phyloP scores from a whole-genome alignment of 53 echinoderm and acorn worm species.

The Echinometra lucunter region DNA sequence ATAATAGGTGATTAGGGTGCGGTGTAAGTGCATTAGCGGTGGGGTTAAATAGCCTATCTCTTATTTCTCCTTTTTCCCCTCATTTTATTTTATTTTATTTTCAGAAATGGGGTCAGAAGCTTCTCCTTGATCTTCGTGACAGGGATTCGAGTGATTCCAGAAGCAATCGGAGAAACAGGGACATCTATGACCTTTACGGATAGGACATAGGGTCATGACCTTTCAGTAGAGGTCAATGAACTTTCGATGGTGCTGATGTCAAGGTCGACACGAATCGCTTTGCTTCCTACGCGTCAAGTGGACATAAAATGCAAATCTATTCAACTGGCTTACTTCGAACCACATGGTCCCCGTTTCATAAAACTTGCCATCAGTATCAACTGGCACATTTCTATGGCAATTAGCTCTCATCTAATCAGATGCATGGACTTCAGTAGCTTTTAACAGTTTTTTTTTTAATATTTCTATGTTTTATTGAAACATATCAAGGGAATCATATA shows the following conservation, averaged over 20 bases:
- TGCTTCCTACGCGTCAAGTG: neutral
- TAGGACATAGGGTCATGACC: slow-evolving; percentile 13
- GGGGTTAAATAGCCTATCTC: no score
- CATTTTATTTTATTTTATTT: neutral
- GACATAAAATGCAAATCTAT: neutral
- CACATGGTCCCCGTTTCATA: no score
- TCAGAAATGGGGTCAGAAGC: slow-evolving; percentile 62
- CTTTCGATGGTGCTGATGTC: neutral
- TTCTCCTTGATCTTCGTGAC: slow-evolving; percentile 19
- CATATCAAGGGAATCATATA: no score
- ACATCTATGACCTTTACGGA: slow-evolving; percentile 54
- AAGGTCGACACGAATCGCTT: neutral
- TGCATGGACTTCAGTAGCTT: no score
- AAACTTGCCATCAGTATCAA: no score
- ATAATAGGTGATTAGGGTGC: no score
- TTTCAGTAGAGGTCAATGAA: neutral
- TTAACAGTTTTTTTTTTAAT: no score
- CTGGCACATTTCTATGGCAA: no score
- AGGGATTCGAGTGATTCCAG: slow-evolving; percentile 40
- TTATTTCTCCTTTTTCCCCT: neutral
- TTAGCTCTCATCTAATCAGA: no score
- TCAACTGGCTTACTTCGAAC: no score
- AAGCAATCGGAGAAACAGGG: slow-evolving; percentile 35
- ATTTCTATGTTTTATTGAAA: no score
- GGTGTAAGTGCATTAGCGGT: no score